phyloP scores from a whole-genome alignment of 1,140 invertebrate genomes.

The Dryas iulia region DNA sequence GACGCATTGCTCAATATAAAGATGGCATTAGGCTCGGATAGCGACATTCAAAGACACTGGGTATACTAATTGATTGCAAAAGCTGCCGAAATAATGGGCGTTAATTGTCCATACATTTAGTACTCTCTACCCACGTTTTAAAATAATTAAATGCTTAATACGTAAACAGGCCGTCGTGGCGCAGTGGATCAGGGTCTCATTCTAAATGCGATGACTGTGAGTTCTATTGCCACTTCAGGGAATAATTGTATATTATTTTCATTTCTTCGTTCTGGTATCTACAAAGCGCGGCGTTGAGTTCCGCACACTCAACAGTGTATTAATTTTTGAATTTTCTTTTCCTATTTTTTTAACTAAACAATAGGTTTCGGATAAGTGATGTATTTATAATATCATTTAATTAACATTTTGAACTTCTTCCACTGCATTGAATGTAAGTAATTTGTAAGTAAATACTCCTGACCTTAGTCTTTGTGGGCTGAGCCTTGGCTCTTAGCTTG shows the following conservation, averaged over 20 bases:
- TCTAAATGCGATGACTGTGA: too few relatives aligned
- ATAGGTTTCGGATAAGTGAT: background rate
- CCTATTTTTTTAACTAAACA: background rate
- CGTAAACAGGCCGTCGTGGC: too few relatives aligned
- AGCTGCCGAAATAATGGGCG: background rate
- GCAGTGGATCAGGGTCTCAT: too few relatives aligned
- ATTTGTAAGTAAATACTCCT: slow-evolving; percentile 32
- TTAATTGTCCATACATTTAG: background rate
- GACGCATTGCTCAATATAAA: slow-evolving; percentile 60
- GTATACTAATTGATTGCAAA: slow-evolving; percentile 50
- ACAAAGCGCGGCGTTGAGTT: too few relatives aligned
- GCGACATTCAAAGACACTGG: slow-evolving; percentile 40
- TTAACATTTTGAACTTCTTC: slow-evolving; percentile 24
- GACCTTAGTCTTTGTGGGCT: slow-evolving; percentile 33
- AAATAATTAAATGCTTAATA: background rate
- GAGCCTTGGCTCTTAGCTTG: slow-evolving; percentile 29
- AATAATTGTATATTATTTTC: too few relatives aligned
- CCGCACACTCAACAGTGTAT: too few relatives aligned
- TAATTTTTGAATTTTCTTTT: background rate
- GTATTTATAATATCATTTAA: slow-evolving; percentile 10
- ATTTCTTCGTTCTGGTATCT: too few relatives aligned
- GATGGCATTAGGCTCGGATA: slow-evolving; percentile 53
- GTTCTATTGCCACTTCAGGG: too few relatives aligned
- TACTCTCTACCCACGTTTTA: background rate
- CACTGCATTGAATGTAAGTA: slow-evolving; percentile 8